Base-by-base conservation (phyloP, 2,113 vertebrate species). In the Colaptes auratus region DNA sequence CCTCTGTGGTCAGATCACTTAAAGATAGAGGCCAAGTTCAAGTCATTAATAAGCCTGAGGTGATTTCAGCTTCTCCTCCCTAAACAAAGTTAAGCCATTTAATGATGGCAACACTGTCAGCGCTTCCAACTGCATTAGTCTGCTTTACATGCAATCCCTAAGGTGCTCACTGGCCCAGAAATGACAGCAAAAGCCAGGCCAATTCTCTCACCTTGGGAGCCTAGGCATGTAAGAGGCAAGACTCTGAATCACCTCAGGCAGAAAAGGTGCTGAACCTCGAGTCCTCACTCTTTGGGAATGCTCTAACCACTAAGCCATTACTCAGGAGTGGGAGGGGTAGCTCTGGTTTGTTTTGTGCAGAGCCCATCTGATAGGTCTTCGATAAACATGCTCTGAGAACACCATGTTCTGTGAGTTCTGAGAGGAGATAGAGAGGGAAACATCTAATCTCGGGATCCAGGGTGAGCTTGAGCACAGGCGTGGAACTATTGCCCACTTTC, bases 321-420 rank as follows among this genome's bases (percentile, higher is more conserved):
- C 76, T 86, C 61, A 48, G 88, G 73, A 86, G 60, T 83, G 90
- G 96, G 95, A 96, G 95, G 76, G 36, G 93, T 78, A 72, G 80
- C 80, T 64, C 81, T 39, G 69, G 65, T 90, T 95, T 95, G 92
- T 93, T 92, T 96, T 90, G 73, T 90, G 82, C 93, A 92, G 56
- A 95, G 95, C 93, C 86, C 90, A 96, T 96, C 96, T 96, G 96
- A 96, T 94, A 96, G 85, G 70, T 92, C 88, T 96, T 83, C 88
- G 77, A 81, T 90, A 96, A 96, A 96, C 93, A 96, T 2, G 6
- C 69, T 80, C 31, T 1, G 7, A 86, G 96, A 95, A 96, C 96
- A 96, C 30, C 16, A 55, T 50, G 95, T 96, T 92, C 96, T 90
- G 61, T 2, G 2, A 86, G 82, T 33, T 67, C 79, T 6, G 15